Evolutionary conservation across 2,113 vertebrate genomes (phyloP), one percentile per base, ranked within the genome.

Genomic region (Cardinalis cardinalis): DNA sequence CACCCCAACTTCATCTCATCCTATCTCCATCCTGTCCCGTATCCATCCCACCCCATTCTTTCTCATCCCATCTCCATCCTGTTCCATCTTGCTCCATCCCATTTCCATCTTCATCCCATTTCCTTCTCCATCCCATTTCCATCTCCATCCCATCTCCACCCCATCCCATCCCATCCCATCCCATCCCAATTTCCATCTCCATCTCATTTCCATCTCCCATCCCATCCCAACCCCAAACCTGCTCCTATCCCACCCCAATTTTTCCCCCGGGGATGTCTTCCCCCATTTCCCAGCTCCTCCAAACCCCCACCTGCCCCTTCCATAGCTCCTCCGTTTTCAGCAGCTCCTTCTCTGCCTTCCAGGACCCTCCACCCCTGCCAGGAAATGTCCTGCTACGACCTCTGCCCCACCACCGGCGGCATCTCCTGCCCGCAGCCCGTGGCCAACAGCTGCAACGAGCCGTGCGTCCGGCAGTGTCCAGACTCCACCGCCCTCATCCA

Each of bases 351-450:
- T 91, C n/a, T 86, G 3, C 51, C 0, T 88, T 92, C 53, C 87
- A 93, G 93, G 34, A n/a, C 18, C 36, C 69, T 76, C 15, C 82
- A 38, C 5, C 14, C 16, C 18, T 1, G 18, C 29, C 1, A 5
- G 38, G 19, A 83, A 31, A 93, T 92, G 95, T 75, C 95, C 32
- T 90, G 89, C 93, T 95, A 80, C 7, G 87, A 95, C 73, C 48
- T 95, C 20, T 92, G 89, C 34, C 84, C 93, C 64, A 44, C 72
- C 29, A 36, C 29, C 24, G 9, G 6, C 7, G 6, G 29, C 89
- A 14, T 94, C 3, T 14, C 80, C 72, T 43, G n/a, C 68, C 95
- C 91, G 0, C 95, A 95, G 76, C 95, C 95, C 41, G 7, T 95
- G 3, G 84, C 95, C 7, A 49, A 90, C 55, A 93, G 89, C 87